These are phyloP conservation scores for Thomomys bottae DNA, from an alignment of 2,113 vertebrate species.

Conservation along the genomic window DNA sequence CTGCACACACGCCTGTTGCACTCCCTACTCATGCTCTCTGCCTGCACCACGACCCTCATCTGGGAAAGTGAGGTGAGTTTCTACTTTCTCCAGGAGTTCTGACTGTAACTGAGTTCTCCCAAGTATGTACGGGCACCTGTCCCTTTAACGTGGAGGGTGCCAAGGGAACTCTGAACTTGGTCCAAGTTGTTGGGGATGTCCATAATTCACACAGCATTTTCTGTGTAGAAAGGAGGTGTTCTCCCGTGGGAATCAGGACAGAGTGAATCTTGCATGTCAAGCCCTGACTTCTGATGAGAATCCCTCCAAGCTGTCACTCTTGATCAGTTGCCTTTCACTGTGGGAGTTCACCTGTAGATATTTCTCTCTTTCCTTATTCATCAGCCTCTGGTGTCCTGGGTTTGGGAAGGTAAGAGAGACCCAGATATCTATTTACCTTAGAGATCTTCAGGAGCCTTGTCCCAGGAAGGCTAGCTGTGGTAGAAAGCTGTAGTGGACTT, in stretches of 20 bases:
- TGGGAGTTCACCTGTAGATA: not conserved
- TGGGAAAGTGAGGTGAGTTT: not conserved
- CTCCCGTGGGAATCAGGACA: not conserved
- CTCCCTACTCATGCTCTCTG: not conserved
- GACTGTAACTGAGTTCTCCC: not conserved
- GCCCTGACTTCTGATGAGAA: not conserved
- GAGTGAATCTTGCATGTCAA: too few relatives aligned
- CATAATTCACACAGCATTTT: not conserved
- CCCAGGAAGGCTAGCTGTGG: accelerated
- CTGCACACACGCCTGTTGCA: not conserved
- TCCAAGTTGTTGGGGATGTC: too few relatives aligned
- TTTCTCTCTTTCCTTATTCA: not conserved
- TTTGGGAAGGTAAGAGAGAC: not conserved
- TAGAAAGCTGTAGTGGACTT: accelerated
- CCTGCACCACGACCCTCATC: not conserved
- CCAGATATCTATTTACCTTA: not conserved
- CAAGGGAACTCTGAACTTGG: not conserved
- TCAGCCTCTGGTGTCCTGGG: not conserved
- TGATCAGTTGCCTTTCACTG: not conserved
- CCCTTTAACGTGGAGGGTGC: accelerated
- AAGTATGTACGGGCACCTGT: accelerated
- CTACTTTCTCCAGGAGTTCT: not conserved
- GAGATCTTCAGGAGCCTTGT: not conserved
- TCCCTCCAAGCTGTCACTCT: not conserved
- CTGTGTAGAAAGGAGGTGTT: not conserved